Percentiles rank a stretch among this genome's conserved stretches.
Evolutionary conservation across 2,888 invertebrate genomes (phyloP).

Genomic region (Leuctra nigra): DNA sequence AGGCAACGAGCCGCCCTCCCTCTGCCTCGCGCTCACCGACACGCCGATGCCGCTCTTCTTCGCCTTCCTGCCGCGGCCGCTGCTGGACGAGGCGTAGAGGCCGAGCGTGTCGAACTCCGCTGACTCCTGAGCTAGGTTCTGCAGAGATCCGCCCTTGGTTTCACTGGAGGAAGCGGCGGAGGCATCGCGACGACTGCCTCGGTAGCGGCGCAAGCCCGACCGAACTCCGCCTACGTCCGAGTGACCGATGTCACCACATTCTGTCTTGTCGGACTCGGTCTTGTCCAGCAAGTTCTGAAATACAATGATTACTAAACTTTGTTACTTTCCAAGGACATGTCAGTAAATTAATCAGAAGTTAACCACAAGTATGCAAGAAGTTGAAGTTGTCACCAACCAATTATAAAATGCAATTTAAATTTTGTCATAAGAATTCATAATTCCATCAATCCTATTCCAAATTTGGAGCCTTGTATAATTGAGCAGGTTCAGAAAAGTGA

Average conservation of each 20-base stretch:
- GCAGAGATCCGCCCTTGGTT: constrained; percentile 50
- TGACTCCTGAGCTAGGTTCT: constrained; percentile 45
- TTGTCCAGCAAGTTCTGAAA: constrained; percentile 65
- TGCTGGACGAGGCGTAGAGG: neutral
- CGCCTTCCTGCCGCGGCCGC: neutral
- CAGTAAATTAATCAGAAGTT: too few species aligned
- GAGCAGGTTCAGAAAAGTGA: too few species aligned
- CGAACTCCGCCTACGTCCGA: neutral
- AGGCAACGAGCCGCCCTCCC: constrained; percentile 58
- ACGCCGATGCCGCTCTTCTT: constrained; percentile 4
- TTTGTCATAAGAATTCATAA: too few species aligned
- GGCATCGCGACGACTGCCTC: constrained; percentile 38
- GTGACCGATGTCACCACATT: constrained; percentile 33
- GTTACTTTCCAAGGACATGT: too few species aligned
- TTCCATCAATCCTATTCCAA: too few species aligned
- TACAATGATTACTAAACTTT: too few species aligned
- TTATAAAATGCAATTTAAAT: too few species aligned
- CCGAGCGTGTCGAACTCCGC: neutral
- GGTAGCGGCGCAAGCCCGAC: constrained; percentile 39
- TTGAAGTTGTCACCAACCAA: too few species aligned
- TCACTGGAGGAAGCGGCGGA: constrained; percentile 45
- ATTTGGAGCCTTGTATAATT: too few species aligned
- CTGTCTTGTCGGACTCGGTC: constrained; percentile 63
- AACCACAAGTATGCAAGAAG: too few species aligned
- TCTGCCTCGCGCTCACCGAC: constrained; percentile 46